Evolutionary conservation across 2,797 vertebrate species (phyloP).

Genomic region (Acrossocheilus wenchowensis): DNA sequence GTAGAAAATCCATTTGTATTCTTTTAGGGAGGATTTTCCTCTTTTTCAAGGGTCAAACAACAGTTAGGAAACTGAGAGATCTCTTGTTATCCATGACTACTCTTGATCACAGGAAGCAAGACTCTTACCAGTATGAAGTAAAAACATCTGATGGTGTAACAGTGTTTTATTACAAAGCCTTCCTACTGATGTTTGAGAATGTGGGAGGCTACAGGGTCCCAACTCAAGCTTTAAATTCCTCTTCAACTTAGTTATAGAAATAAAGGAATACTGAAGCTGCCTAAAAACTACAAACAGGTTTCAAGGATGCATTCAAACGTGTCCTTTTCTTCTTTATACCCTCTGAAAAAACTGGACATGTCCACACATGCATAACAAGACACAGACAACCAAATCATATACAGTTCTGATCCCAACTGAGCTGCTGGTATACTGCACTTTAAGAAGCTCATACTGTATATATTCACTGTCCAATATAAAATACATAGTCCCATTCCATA

Average conservation of each 20-base stretch:
- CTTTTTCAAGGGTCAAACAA: not conserved
- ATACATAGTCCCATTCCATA: not conserved
- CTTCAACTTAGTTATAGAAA: not conserved
- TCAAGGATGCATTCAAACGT: not conserved
- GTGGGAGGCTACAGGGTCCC: not conserved
- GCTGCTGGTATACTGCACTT: not conserved
- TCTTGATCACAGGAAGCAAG: constrained; percentile 2
- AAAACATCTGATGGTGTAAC: not conserved
- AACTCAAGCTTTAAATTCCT: not conserved
- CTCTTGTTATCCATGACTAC: not conserved
- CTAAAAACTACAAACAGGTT: not conserved
- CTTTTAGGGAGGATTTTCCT: constrained; percentile 11
- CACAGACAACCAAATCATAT: not conserved
- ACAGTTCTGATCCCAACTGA: not conserved
- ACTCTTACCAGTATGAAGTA: not conserved
- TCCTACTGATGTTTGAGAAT: not conserved
- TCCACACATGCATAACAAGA: not conserved
- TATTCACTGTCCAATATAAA: not conserved
- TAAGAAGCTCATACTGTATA: not conserved
- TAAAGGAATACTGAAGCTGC: not conserved
- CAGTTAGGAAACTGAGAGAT: not conserved
- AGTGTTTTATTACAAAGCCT: not conserved
- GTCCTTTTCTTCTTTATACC: not conserved
- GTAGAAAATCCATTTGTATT: constrained; percentile 9
- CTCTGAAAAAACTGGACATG: not conserved